These are phyloP conservation scores for Alsophila aescularia DNA, from an alignment of 2,888 invertebrate species.

Conservation along the genomic window DNA sequence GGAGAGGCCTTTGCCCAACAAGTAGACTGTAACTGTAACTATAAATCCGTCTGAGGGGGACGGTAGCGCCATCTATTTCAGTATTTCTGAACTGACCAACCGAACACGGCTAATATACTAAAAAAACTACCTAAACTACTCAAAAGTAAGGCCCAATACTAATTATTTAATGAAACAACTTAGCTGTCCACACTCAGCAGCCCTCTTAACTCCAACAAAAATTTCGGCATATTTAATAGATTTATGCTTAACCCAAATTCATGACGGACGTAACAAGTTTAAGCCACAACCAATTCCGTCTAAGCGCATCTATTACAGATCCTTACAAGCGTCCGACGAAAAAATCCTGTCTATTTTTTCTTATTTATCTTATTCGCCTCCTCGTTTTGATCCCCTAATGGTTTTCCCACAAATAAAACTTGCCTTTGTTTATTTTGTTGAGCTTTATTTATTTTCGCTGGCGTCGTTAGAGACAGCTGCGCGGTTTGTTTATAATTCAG, in stretches of 20 bases:
- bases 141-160: too few species aligned
- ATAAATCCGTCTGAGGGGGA: too few species aligned
- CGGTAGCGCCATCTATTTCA: too few species aligned
- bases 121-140: too few species aligned
- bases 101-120: too few species aligned
- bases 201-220: neutral
- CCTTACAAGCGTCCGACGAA: slow-evolving; percentile 47
- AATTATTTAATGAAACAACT: too few species aligned
- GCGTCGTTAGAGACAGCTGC: slow-evolving; percentile 69
- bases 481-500: slow-evolving; percentile 69
- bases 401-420: slow-evolving; percentile 75
- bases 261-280: slow-evolving; percentile 29
- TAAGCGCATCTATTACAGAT: slow-evolving; percentile 38
- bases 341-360: slow-evolving; percentile 50
- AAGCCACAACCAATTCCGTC: slow-evolving; percentile 31
- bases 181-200: too few species aligned
- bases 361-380: slow-evolving; percentile 63
- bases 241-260: slow-evolving; percentile 15
- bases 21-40: too few species aligned
- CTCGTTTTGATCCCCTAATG: slow-evolving; percentile 70
- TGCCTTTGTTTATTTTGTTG: slow-evolving; percentile 68
- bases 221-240: slow-evolving; percentile 8
- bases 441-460: slow-evolving; percentile 70
- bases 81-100: too few species aligned
- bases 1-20: too few species aligned